These are phyloP conservation scores for Atta cephalotes DNA, from an alignment of 1,140 invertebrate species.

Conservation along the genomic window DNA sequence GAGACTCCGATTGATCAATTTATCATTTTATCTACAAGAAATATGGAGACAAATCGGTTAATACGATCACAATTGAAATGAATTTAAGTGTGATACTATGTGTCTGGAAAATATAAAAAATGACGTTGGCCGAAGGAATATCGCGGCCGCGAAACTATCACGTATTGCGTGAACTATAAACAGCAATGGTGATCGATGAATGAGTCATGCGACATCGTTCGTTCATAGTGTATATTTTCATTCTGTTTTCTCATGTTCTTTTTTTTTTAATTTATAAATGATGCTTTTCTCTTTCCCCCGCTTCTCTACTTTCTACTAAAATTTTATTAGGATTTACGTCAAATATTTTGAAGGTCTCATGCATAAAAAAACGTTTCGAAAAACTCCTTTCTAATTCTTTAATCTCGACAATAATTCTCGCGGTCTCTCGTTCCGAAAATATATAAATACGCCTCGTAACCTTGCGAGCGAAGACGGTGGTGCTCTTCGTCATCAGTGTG, in stretches of 20 bases:
- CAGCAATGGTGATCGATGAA: constrained; percentile 13
- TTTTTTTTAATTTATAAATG: neutral
- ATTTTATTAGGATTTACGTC: neutral
- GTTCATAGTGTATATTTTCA: neutral
- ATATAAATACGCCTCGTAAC: neutral
- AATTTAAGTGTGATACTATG: neutral
- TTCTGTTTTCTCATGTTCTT: neutral
- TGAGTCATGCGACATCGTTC: neutral
- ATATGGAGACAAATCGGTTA: neutral
- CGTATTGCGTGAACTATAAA: neutral
- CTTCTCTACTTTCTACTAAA: neutral
- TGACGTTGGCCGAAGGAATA: neutral
- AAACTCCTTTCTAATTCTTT: neutral
- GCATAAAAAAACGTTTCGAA: neutral
- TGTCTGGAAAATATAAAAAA: neutral
- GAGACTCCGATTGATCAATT: neutral
- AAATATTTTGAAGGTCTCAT: neutral
- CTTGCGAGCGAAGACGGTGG: neutral
- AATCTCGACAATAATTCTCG: neutral
- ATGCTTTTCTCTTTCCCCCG: too few species aligned
- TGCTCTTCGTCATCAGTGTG: constrained; percentile 17
- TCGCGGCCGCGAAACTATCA: neutral
- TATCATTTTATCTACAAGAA: neutral
- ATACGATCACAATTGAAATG: neutral
- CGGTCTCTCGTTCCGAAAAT: neutral